A percentile compares a stretch with the other conserved stretches of the same genome.
Conservation (phyloP, 2,888 invertebrate species). For the Hydroisotoma schaefferi region DNA sequence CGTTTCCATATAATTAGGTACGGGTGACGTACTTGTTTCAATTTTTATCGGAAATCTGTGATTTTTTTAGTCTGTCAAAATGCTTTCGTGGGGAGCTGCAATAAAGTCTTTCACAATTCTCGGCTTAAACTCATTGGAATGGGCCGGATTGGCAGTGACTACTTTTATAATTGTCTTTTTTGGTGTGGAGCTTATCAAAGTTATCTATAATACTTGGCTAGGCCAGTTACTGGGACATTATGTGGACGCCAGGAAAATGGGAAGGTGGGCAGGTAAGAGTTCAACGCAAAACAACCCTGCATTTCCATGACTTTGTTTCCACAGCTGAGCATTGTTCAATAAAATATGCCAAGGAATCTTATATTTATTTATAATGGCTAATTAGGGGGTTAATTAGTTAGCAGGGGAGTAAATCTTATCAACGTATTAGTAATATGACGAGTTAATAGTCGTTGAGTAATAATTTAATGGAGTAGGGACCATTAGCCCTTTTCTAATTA, state of each 20-base stretch:
- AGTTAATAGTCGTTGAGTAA: too few relatives aligned
- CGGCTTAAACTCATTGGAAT: constrained; percentile 46
- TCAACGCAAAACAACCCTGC: too few relatives aligned
- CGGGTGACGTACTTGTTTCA: too few relatives aligned
- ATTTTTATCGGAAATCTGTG: constrained; percentile 1
- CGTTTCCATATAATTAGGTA: not conserved
- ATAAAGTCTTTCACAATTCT: constrained; percentile 47
- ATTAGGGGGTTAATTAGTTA: not conserved
- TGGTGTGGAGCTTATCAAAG: constrained; percentile 43
- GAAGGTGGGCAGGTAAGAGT: constrained; percentile 76
- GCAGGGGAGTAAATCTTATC: too few relatives aligned
- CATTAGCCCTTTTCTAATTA: too few relatives aligned
- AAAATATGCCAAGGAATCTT: too few relatives aligned
- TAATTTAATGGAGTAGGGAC: too few relatives aligned
- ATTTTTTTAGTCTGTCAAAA: constrained; percentile 11
- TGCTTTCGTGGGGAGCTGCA: constrained; percentile 47
- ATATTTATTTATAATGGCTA: too few relatives aligned
- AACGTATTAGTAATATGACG: too few relatives aligned
- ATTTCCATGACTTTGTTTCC: too few relatives aligned
- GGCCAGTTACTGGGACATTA: constrained; percentile 57
- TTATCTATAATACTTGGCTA: constrained; percentile 51
- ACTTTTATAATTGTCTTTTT: constrained; percentile 48
- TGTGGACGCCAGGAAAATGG: constrained; percentile 64
- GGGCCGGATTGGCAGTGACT: constrained; percentile 46
- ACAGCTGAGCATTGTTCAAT: too few relatives aligned